Percentiles rank a stretch among this genome's conserved stretches.
Evolutionary conservation across 2,797 vertebrate genomes (phyloP).

Genomic region (Gadopsis bispinosus): DNA sequence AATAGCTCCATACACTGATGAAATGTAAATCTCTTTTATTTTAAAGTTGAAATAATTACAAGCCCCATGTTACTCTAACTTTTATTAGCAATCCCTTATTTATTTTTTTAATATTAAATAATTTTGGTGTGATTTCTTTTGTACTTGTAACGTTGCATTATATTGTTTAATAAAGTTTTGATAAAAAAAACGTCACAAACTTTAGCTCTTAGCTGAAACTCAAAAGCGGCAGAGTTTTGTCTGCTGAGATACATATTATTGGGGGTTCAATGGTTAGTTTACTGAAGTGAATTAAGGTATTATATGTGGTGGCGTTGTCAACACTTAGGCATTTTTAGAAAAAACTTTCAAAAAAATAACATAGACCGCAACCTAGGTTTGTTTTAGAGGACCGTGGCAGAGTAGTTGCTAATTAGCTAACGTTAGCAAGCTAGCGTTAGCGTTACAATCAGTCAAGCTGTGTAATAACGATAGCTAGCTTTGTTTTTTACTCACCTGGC

Average conservation of each 20-base stretch:
- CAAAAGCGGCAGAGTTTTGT: neutral
- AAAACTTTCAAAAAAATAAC: neutral
- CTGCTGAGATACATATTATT: neutral
- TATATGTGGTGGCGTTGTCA: neutral
- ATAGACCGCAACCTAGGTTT: neutral
- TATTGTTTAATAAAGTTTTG: constrained; percentile 59
- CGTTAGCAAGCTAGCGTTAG: constrained; percentile 1
- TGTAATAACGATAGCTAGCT: neutral
- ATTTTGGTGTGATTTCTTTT: neutral
- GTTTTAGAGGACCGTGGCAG: neutral
- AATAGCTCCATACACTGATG: neutral
- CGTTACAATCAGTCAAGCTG: neutral
- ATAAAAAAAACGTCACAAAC: neutral
- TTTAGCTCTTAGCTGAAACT: too few species aligned
- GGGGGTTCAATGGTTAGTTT: neutral
- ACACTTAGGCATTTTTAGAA: neutral
- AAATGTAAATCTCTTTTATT: constrained; percentile 1
- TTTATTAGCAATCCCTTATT: neutral
- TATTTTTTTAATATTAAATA: neutral
- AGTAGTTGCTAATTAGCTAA: neutral
- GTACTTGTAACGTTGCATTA: neutral
- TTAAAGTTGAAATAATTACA: neutral
- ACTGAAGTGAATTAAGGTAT: accelerated
- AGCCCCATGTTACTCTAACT: neutral
- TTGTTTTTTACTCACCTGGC: neutral